Evolutionary conservation across 1,140 invertebrate genomes (phyloP).

Genomic region (Eupeodes corollae): DNA sequence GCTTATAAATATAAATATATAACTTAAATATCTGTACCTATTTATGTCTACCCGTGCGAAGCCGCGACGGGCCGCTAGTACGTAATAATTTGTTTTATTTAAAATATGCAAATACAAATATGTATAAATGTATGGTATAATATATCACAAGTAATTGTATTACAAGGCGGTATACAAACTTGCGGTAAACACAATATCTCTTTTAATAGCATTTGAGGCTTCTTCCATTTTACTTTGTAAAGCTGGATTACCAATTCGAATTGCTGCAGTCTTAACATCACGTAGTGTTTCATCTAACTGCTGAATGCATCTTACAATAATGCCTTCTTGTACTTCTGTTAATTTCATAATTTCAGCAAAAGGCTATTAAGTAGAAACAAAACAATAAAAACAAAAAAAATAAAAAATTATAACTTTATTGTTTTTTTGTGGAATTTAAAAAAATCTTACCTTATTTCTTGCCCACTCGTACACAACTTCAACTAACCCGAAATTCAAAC

Average conservation of each 20-base stretch:
- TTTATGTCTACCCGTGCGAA: no score
- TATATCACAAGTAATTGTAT: neutral
- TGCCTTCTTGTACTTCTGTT: conserved; percentile 93
- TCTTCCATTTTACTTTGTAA: conserved; percentile 92
- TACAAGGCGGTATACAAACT: conserved; percentile 73
- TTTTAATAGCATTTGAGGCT: conserved; percentile 81
- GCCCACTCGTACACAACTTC: conserved; percentile 96
- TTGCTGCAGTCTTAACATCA: conserved; percentile 86
- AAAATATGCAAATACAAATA: no score
- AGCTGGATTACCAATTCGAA: conserved; percentile 83
- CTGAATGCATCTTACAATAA: conserved; percentile 95
- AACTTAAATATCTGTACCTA: no score
- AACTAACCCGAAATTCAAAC: conserved; percentile 82
- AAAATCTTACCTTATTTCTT: conserved; percentile 56
- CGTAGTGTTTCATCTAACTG: conserved; percentile 85
- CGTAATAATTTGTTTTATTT: no score
- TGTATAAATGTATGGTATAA: neutral
- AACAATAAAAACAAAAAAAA: neutral
- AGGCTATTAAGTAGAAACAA: conserved; percentile 44
- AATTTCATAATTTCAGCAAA: conserved; percentile 88
- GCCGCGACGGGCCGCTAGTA: no score
- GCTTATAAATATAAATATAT: no score
- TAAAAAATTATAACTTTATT: neutral
- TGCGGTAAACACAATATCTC: conserved; percentile 97
- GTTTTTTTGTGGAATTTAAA: neutral